Conservation (phyloP, 2,113 vertebrate genomes). For the Verasper variegatus region DNA sequence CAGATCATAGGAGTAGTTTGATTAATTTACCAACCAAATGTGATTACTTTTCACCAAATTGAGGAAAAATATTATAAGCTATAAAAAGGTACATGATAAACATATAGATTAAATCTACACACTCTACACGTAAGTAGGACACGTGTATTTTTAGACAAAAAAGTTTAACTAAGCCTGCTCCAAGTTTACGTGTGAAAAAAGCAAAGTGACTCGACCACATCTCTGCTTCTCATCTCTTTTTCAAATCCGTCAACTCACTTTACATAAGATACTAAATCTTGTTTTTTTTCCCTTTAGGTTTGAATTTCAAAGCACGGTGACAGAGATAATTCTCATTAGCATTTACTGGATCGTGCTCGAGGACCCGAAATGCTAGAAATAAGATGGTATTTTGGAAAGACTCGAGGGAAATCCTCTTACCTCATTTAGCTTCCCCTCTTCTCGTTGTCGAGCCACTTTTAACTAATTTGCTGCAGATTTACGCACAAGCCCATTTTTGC, state of each 20-base stretch:
- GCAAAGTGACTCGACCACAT: too few relatives aligned
- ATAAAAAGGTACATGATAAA: too few relatives aligned
- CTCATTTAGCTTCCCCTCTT: conserved; percentile 34
- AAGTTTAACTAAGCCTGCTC: neutral
- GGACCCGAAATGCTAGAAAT: conserved; percentile 34
- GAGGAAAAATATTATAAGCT: too few relatives aligned
- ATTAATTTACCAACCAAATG: too few relatives aligned
- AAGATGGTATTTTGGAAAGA: conserved; percentile 35
- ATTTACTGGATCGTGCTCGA: conserved; percentile 6
- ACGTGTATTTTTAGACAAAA: neutral
- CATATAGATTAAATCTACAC: too few relatives aligned
- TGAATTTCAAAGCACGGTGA: conserved; percentile 35
- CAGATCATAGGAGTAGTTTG: too few relatives aligned
- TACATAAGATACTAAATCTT: conserved; percentile 18
- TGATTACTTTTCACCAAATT: too few relatives aligned
- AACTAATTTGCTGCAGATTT: conserved; percentile 1
- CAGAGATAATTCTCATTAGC: conserved; percentile 28
- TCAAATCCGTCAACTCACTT: conserved; percentile 9
- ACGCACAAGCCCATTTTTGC: conserved; percentile 3
- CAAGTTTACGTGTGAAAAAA: too few relatives aligned
- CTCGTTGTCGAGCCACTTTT: conserved; percentile 19
- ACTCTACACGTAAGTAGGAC: neutral
- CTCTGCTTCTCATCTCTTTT: neutral
- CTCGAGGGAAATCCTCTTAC: conserved; percentile 43
- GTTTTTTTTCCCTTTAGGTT: conserved; percentile 27